Base-by-base conservation (phyloP, 2,113 vertebrate genomes). In the Chunga burmeisteri region DNA sequence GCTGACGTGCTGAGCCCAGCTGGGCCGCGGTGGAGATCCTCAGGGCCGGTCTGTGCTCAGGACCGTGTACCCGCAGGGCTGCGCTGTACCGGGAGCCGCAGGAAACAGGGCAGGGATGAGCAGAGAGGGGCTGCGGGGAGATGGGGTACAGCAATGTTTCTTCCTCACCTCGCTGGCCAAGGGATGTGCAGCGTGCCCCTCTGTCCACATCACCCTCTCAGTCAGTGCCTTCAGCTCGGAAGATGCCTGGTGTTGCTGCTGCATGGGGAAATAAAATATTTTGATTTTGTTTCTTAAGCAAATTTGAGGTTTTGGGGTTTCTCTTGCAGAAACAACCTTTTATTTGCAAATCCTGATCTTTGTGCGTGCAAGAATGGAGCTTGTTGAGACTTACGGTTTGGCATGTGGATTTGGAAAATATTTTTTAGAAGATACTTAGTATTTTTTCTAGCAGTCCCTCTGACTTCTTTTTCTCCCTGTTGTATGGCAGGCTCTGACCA, bases 231-330 rank as follows among this genome's bases (percentile, higher is more conserved):
- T 22, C 56, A 34, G 80, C 66, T 44, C 87, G 1, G 15, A 26
- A 49, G 22, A 29, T 6, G 19, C 40, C 81, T 46, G 58, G 19
- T 58, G 84, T 13, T 74, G 47, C 74, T 74, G 47, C 74, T 80
- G 52, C 71, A 16, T 34, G 29, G 83, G 75, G 94, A 94, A 97
- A 96, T 86, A 88, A 92, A 96, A 40, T 77, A 86, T 94, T 96
- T 88, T 93, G 88, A 96, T 95, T 97, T 86, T 88, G 79, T 90
- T 95, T 95, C 81, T 89, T 91, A 94, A 95, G 89, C 91, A 97
- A 82, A 94, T 94, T 90, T 96, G 96, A 94, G 95, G 95, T 88
- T 96, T 97, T 94, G 95, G 95, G 96, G 95, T 97, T 97, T 95
- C 84, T 94, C 94, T 95, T 95, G 86, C 81, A 97, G 91, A 94